Evolutionary conservation across 2,113 vertebrate species (phyloP).

Genomic region (Monarcha castaneiventris): DNA sequence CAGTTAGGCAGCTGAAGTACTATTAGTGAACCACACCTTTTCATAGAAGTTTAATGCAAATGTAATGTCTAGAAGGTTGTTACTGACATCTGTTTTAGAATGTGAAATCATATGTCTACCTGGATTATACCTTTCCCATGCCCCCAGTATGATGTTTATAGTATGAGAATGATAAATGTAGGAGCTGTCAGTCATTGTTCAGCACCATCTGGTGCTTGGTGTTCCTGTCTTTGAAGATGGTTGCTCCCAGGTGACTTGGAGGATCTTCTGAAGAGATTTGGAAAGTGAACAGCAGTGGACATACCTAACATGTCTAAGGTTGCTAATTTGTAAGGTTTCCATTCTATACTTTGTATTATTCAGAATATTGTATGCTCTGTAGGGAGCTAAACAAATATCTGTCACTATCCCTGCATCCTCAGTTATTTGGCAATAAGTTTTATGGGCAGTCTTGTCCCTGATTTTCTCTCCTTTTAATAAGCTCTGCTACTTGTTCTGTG

Average conservation of each 20-base stretch:
- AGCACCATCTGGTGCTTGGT: not conserved
- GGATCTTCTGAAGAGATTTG: not conserved
- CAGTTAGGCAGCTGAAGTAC: not conserved
- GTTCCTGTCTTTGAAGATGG: not conserved
- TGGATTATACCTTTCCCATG: not conserved
- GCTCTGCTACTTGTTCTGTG: not conserved
- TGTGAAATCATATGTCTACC: not conserved
- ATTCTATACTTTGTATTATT: not conserved
- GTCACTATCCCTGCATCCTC: not conserved
- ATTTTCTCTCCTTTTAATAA: not conserved
- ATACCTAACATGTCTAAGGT: not conserved
- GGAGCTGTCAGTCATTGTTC: not conserved
- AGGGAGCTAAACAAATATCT: not conserved
- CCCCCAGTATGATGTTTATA: accelerated
- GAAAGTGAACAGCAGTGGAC: not conserved
- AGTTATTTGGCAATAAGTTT: not conserved
- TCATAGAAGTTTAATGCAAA: not conserved
- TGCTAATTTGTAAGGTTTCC: not conserved
- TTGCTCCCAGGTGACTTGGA: not conserved
- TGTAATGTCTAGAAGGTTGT: not conserved
- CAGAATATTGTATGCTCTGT: not conserved
- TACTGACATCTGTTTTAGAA: not conserved
- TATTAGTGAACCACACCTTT: not conserved
- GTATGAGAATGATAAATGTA: not conserved
- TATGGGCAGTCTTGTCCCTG: not conserved